These are phyloP conservation scores for Apotomis capreana DNA, from an alignment of 2,888 invertebrate species.

Conservation along the genomic window DNA sequence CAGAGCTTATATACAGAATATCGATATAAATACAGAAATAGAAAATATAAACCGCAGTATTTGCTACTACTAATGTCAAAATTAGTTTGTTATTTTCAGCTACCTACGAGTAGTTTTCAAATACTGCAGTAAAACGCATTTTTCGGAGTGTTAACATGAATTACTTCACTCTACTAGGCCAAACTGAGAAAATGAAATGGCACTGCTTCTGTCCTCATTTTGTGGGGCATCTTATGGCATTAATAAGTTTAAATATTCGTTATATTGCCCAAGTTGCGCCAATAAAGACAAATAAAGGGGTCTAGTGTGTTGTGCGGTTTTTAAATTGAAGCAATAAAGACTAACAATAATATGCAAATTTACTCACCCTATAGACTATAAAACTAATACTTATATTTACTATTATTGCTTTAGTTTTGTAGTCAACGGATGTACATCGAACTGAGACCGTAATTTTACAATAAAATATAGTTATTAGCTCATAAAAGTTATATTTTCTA, in stretches of 20 bases:
- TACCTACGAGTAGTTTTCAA: not conserved
- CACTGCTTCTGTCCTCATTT: constrained; percentile 12
- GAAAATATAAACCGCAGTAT: too few relatives aligned
- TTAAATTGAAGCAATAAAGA: constrained; percentile 1
- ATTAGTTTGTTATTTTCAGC: not conserved
- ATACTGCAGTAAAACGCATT: not conserved
- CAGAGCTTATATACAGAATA: too few relatives aligned
- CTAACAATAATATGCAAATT: not conserved
- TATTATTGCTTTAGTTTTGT: not conserved
- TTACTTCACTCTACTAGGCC: constrained; percentile 1
- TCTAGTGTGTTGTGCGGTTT: constrained; percentile 1
- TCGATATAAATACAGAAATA: too few relatives aligned
- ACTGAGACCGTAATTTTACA: too few relatives aligned
- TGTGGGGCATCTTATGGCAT: constrained; percentile 6
- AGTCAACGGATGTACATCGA: too few relatives aligned
- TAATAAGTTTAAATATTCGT: constrained; percentile 19
- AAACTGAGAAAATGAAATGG: constrained; percentile 20
- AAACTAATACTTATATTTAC: not conserved
- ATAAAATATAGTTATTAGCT: too few relatives aligned
- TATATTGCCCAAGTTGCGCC: constrained; percentile 12
- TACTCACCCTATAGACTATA: not conserved
- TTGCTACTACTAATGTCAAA: not conserved
- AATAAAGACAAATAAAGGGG: constrained; percentile 15
- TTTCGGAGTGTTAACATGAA: constrained; percentile 11
- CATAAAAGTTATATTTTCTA: too few relatives aligned